Evolutionary conservation across 2,113 vertebrate genomes (phyloP), one percentile per base, ranked within the genome.

Genomic region (Plecotus auritus): DNA sequence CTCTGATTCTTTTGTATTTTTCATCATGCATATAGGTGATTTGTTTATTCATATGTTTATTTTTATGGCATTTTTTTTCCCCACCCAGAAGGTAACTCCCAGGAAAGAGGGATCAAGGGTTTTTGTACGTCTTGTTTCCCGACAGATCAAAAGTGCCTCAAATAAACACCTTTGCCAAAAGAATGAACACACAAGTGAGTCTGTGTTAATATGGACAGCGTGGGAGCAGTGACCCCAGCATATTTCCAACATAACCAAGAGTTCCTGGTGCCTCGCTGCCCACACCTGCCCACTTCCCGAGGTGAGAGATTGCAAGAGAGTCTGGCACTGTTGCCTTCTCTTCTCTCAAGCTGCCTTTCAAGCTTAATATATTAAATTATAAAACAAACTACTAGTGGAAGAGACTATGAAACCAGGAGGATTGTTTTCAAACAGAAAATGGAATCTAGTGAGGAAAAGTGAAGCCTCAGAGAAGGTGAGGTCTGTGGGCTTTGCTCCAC

Each of bases 391-490:
- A 6, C 17, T 72, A 74, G 85, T 1, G 2, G 17, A 51, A 86
- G 56, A 77, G 0, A 0, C 45, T 61, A 76, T 17, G 23, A 80
- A 91, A 13, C 59, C 6, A 5, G 56, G 16, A 85, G 80, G 66
- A 13, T 72, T 97, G 95, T 97, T 97, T 95, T 96, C 32, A 94
- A 83, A 95, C 47, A 91, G 96, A 96, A 85, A 81, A 88, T 20
- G 4, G 90, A 37, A 59, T 85, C 35, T 26, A 28, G n/a, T 54
- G 40, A 9, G 28, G 84, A 51, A 47, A 97, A 97, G 97, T 94
- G 54, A 97, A 97, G 67, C 94, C 87, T 73, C 84, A 93, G 66
- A 59, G 30, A 16, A 13, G 74, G 26, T 35, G 7, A 30, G 73
- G 26, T 28, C 16, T 5, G 28, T 9, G 4, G 18, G 37, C 32